Conservation (phyloP, 2,113 vertebrate genomes). For the Narcine bancroftii region DNA sequence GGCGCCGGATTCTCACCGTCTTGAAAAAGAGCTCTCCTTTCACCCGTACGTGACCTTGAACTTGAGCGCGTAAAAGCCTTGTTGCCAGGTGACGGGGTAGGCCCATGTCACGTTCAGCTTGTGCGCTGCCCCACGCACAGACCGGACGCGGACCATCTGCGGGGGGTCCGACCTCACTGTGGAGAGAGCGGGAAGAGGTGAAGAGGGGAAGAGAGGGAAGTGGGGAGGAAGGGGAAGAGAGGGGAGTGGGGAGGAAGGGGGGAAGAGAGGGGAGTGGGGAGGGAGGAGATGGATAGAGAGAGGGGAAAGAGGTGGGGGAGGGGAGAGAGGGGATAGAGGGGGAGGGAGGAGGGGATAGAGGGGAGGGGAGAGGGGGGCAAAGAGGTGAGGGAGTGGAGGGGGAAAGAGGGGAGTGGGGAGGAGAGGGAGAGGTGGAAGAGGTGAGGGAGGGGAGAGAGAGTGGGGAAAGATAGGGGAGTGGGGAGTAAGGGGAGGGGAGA, state of each 20-base stretch:
- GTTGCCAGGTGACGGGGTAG: conserved; percentile 52
- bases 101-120: conserved; percentile 52
- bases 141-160: conserved; percentile 41
- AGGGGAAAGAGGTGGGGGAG: not conserved
- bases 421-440: not conserved
- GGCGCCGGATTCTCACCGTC: not conserved
- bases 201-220: not conserved
- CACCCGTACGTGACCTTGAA: conserved; percentile 57
- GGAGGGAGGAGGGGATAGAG: not conserved
- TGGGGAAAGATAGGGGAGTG: not conserved
- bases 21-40: conserved; percentile 39
- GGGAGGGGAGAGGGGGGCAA: not conserved
- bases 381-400: no score
- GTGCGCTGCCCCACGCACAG: conserved; percentile 39
- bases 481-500: not conserved
- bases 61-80: conserved; percentile 48
- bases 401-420: not conserved
- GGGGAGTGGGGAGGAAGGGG: not conserved
- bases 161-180: conserved; percentile 59
- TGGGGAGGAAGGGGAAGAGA: not conserved
- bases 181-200: not conserved
- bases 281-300: not conserved
- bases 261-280: not conserved
- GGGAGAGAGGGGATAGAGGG: not conserved
- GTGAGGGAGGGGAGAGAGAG: no score